Conservation (phyloP, 2,797 vertebrate genomes). For the Hafferia zeledoni region DNA sequence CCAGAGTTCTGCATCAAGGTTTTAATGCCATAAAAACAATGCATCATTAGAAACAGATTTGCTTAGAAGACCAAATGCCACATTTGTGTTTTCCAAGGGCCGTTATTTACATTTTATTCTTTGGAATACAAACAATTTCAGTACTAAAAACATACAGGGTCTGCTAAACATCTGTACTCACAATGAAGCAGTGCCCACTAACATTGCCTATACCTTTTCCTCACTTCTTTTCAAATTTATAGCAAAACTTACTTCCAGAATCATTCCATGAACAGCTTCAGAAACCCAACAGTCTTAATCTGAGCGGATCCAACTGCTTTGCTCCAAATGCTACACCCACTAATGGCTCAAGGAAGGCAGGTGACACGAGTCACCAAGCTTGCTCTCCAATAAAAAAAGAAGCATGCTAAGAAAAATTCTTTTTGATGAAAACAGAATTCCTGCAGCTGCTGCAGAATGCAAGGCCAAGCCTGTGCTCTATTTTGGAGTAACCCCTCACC, state of each 20-base stretch:
- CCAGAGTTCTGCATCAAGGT: background rate
- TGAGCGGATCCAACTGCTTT: background rate
- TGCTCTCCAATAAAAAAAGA: accelerated
- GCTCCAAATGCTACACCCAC: background rate
- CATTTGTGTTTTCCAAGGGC: background rate
- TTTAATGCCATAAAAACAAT: slow-evolving; percentile 6
- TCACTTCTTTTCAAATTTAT: background rate
- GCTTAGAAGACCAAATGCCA: background rate
- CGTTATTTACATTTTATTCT: background rate
- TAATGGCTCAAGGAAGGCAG: background rate
- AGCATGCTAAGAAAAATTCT: background rate
- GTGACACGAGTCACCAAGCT: accelerated
- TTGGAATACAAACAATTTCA: background rate
- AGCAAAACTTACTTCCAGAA: accelerated
- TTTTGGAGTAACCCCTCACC: accelerated
- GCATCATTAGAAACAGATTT: background rate
- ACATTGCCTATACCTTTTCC: background rate
- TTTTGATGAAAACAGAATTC: background rate
- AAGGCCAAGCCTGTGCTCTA: accelerated
- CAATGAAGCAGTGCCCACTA: background rate
- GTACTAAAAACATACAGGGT: background rate
- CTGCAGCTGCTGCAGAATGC: background rate
- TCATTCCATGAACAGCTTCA: background rate
- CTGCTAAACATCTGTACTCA: background rate
- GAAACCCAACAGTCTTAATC: background rate